phyloP scores from a whole-genome alignment of 2,797 vertebrate genomes.

The Brachyalestes nurse region DNA sequence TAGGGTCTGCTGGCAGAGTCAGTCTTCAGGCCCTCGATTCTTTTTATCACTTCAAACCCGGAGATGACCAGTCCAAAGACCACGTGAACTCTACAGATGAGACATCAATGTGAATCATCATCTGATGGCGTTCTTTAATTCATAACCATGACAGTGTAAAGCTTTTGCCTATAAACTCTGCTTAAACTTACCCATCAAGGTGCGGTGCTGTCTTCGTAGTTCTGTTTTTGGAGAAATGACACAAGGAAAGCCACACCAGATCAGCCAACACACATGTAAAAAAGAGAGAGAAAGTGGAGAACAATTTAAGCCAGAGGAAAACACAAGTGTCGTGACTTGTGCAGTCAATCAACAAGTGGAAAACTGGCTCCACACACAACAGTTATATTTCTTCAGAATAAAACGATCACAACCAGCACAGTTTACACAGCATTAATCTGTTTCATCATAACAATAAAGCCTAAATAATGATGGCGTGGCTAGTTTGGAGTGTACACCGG shows the following conservation, averaged over 20 bases:
- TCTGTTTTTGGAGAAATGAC: slow-evolving; percentile 79
- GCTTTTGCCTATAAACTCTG: background rate
- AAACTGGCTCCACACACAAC: slow-evolving; percentile 36
- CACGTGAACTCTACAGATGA: slow-evolving; percentile 82
- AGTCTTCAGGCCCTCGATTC: slow-evolving; percentile 95
- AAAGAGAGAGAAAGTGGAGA: slow-evolving; percentile 37
- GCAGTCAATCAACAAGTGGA: slow-evolving; percentile 68
- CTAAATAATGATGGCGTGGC: background rate
- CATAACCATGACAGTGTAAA: background rate
- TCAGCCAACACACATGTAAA: slow-evolving; percentile 70
- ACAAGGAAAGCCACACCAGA: slow-evolving; percentile 66
- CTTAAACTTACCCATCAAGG: slow-evolving; percentile 87
- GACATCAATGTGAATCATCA: background rate
- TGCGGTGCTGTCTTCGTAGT: slow-evolving; percentile 96
- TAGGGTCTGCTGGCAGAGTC: slow-evolving; percentile 95
- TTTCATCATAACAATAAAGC: background rate
- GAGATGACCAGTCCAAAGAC: slow-evolving; percentile 97
- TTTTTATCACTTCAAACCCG: slow-evolving; percentile 96
- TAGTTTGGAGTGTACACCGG: slow-evolving; percentile 1
- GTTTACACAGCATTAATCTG: slow-evolving; percentile 20
- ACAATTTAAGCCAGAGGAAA: slow-evolving; percentile 46
- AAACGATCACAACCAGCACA: slow-evolving; percentile 39
- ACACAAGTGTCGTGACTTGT: slow-evolving; percentile 58
- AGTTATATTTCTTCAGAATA: slow-evolving; percentile 25
- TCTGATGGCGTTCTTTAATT: background rate